Base-by-base conservation (phyloP, 2,113 vertebrate genomes). In the Oxygymnocypris stewartii region DNA sequence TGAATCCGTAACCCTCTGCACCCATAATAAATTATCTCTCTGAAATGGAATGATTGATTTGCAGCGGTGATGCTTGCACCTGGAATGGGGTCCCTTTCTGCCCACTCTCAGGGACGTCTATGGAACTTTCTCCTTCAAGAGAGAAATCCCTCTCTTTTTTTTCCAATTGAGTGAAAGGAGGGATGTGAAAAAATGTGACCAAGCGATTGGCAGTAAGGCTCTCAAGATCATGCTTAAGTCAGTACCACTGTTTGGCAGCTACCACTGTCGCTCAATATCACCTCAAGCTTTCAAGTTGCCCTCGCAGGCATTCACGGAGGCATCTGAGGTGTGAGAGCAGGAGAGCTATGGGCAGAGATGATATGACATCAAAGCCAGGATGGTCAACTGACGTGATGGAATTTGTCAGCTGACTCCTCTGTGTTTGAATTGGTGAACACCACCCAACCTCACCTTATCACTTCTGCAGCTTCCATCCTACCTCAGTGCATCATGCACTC, bases 1-100 rank as follows among this genome's bases (percentile, higher is more conserved):
- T 97, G 95, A 96, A 97, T 97, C 93, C 92, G 93, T 95, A 96
- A 96, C 96, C 97, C 96, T 95, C 93, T 93, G 94, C 96, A 95
- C 95, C 95, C 96, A 95, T 97, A 97, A 97, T 97, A 97, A 97
- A 98, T 99, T 97, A 96, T 97, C 96, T 94, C 94, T 95, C 93
- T 94, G 94, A 94, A 96, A 96, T 95, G 93, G 96, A 97, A 96
- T 98, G 97, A 98, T 97, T 97, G 97, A 98, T 97, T 97, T 96
- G 95, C 96, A 94, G 94, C 90, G 93, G 91, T 93, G 91, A 92
- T 85, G 83, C 92, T 93, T 93, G 89, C 96, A 96, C 92, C 95
- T 95, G 96, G 95, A 96, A 95, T 94, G 93, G 84, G 73, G 79
- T 65, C 79, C 11, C 57, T 81, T 42, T 75, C 85, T 77, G 18